These are phyloP conservation scores for Bhutanitis thaidina DNA, from an alignment of 2,888 invertebrate genomes.

Conservation along the genomic window DNA sequence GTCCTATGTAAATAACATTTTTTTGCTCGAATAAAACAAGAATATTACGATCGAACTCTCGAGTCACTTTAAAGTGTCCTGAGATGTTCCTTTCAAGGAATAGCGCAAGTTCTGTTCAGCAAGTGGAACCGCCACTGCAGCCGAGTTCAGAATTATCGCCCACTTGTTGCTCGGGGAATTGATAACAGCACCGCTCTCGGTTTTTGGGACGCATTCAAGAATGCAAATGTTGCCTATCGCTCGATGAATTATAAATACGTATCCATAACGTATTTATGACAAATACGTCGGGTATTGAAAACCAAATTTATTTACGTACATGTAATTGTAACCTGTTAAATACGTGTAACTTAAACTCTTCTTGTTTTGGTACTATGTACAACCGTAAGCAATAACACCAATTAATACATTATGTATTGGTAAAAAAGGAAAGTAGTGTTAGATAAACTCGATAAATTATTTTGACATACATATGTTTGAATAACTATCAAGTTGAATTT, in stretches of 20 bases:
- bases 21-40: neutral
- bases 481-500: too few relatives aligned
- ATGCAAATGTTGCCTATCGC: slow-evolving; percentile 40
- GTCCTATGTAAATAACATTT: neutral
- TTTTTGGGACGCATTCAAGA: slow-evolving; percentile 66
- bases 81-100: slow-evolving; percentile 13
- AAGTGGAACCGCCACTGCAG: slow-evolving; percentile 43
- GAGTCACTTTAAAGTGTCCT: slow-evolving; percentile 9
- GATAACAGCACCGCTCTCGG: slow-evolving; percentile 60
- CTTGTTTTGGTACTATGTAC: too few relatives aligned
- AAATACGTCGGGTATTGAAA: neutral
- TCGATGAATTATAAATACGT: slow-evolving; percentile 26
- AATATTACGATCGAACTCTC: slow-evolving; percentile 4
- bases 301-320: neutral
- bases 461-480: too few relatives aligned
- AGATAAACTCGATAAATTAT: too few relatives aligned
- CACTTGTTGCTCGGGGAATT: slow-evolving; percentile 77
- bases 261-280: neutral
- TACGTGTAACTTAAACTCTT: too few relatives aligned
- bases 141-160: slow-evolving; percentile 74
- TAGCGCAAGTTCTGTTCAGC: slow-evolving; percentile 40
- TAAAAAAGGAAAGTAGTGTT: too few relatives aligned
- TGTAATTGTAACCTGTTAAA: neutral
- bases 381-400: too few relatives aligned
- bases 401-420: too few relatives aligned